Base-by-base conservation (phyloP, 2,888 invertebrate species). In the Cataglyphis livida region DNA sequence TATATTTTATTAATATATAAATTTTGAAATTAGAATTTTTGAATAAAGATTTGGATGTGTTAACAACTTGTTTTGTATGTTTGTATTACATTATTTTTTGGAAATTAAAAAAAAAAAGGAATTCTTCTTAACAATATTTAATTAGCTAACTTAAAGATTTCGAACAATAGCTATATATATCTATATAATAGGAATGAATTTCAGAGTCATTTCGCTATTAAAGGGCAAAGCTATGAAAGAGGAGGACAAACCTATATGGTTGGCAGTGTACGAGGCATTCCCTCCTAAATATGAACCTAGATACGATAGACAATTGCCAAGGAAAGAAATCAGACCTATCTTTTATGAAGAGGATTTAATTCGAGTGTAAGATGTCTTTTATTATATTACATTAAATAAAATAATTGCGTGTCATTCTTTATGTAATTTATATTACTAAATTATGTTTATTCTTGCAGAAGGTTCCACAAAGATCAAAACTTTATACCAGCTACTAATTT, bases 161-260 rank as follows among this genome's bases (percentile, higher is more conserved):
- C 51, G 28, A 12, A 70, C 15, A n/a, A 32, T n/a, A 4, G 64
- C 59, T 62, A 10, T 18, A 41, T 38, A 59, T 54, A 21, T 64
- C 18, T 74, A 7, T 10, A 41, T 25, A 57, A 76, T 76, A 18
- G 21, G 1, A 65, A 75, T 88, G 82, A 92, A 86, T 94, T 95
- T 54, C 93, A 98, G 98, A 93, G 95, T 97, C 2, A 96, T 96
- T 89, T 98, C 98, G 6, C 95, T 99, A 51, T 93, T 99, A 18
- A 96, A 96, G 83, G 96, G 97, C 32, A 97, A 98, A 68, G 98
- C 97, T 4, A 95, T 99, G 94, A 97, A 96, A 92, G 95, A 96
- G 81, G 97, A 97, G 89, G 98, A 99, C 91, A 96, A 97, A 87
- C 99, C 99, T 0, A 84, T 99, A 12, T 99, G 99, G 99, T 98